phyloP scores from a whole-genome alignment of 2,888 invertebrate genomes.

The Eudasyphora cyanicolor region DNA sequence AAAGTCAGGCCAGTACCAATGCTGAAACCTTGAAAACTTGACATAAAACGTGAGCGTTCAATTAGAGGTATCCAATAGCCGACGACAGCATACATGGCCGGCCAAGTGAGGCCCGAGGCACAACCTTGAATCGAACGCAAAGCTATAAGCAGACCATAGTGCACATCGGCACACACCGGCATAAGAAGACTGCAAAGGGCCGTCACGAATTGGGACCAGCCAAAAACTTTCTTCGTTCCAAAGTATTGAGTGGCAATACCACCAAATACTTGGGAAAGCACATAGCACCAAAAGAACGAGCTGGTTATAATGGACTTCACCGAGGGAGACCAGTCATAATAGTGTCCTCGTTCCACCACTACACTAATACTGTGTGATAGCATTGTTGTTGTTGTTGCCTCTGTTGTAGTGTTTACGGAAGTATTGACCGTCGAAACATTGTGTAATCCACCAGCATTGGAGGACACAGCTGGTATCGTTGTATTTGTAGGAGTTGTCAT shows the following conservation, averaged over 20 bases:
- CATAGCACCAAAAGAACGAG: conserved; percentile 88
- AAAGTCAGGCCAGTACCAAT: conserved; percentile 88
- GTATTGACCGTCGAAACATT: background rate
- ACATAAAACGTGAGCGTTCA: conserved; percentile 87
- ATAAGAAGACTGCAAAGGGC: conserved; percentile 85
- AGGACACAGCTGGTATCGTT: background rate
- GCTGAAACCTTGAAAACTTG: conserved; percentile 88
- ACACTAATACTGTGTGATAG: conserved; percentile 12
- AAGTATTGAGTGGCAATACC: conserved; percentile 86
- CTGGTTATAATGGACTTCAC: conserved; percentile 85
- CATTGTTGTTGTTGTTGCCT: conserved; percentile 4
- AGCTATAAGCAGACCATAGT: conserved; percentile 83
- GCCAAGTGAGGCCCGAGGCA: conserved; percentile 87
- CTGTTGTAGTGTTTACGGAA: conserved; percentile 10
- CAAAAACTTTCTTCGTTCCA: conserved; percentile 86
- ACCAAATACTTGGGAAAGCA: conserved; percentile 85
- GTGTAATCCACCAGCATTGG: conserved; percentile 9
- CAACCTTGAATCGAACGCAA: conserved; percentile 86
- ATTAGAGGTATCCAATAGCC: conserved; percentile 87
- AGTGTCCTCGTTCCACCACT: background rate
- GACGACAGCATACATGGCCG: conserved; percentile 88
- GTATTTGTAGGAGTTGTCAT: conserved; percentile 80
- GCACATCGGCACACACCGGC: conserved; percentile 83
- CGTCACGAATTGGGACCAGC: conserved; percentile 86
- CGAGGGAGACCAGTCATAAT: conserved; percentile 83